phyloP scores from a whole-genome alignment of 1,140 invertebrate species.

The Pentalonia nigronervosa region DNA sequence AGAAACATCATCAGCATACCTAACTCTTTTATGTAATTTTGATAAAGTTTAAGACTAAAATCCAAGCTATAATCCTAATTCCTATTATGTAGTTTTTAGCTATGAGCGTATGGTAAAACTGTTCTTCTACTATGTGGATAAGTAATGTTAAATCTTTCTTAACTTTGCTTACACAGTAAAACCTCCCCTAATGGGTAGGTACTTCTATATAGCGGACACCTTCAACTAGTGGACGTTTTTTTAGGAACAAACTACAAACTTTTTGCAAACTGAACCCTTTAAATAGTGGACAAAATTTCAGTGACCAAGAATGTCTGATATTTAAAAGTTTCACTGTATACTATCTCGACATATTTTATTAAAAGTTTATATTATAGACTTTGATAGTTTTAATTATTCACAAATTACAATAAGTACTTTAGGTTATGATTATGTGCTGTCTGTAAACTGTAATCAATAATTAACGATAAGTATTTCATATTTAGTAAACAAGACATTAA shows the following conservation, averaged over 20 bases:
- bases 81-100: not conserved
- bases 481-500: slow-evolving; percentile 9
- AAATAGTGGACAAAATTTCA: too few species aligned
- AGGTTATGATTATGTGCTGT: not conserved
- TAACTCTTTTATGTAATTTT: not conserved
- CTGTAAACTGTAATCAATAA: not conserved
- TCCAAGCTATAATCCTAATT: not conserved
- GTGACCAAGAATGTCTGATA: too few species aligned
- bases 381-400: not conserved
- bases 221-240: too few species aligned
- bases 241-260: too few species aligned
- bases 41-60: not conserved
- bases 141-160: not conserved
- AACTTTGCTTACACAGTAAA: not conserved
- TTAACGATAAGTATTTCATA: not conserved
- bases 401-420: not conserved
- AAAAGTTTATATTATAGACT: not conserved
- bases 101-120: not conserved
- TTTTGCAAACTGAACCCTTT: too few species aligned
- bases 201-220: too few species aligned
- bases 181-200: too few species aligned
- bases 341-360: not conserved
- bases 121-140: not conserved
- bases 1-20: not conserved
- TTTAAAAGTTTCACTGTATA: too few species aligned